These are phyloP conservation scores for Hermatobates lingyangjiaoensis DNA, from an alignment of 1,140 invertebrate genomes.

Conservation along the genomic window DNA sequence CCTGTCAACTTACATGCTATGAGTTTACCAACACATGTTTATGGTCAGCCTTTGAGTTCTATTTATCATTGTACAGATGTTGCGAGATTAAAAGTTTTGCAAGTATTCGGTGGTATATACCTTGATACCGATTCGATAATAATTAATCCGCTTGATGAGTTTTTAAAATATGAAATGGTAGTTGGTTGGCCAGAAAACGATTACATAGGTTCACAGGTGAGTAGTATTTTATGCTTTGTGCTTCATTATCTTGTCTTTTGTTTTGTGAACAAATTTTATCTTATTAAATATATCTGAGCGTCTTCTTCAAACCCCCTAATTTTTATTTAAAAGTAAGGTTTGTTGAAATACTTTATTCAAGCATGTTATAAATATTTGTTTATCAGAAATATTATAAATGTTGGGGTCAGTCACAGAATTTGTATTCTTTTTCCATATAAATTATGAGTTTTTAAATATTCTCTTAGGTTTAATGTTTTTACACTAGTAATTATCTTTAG, in stretches of 20 bases:
- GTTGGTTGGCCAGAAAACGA: conserved; percentile 24
- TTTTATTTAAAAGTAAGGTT: not conserved
- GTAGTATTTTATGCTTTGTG: not conserved
- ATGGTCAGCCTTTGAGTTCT: conserved; percentile 20
- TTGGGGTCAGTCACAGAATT: not conserved
- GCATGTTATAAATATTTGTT: not conserved
- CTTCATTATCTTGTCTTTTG: not conserved
- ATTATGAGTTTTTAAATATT: no score
- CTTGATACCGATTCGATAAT: conserved; percentile 25
- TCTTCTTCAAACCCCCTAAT: not conserved
- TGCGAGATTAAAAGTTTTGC: conserved; percentile 21
- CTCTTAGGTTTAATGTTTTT: no score
- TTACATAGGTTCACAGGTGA: conserved; percentile 21
- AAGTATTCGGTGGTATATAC: conserved; percentile 24
- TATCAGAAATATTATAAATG: not conserved
- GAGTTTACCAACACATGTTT: conserved; percentile 18
- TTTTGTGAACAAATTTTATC: not conserved
- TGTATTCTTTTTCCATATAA: no score
- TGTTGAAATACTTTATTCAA: not conserved
- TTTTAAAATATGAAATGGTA: conserved; percentile 23
- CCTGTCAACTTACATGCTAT: conserved; percentile 11
- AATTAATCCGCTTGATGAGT: conserved; percentile 23
- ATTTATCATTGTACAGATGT: conserved; percentile 25
- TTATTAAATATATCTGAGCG: not conserved
- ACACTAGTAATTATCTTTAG: no score